Evolutionary conservation across 2,888 invertebrate genomes (phyloP).

Genomic region (Ischnura elegans): DNA sequence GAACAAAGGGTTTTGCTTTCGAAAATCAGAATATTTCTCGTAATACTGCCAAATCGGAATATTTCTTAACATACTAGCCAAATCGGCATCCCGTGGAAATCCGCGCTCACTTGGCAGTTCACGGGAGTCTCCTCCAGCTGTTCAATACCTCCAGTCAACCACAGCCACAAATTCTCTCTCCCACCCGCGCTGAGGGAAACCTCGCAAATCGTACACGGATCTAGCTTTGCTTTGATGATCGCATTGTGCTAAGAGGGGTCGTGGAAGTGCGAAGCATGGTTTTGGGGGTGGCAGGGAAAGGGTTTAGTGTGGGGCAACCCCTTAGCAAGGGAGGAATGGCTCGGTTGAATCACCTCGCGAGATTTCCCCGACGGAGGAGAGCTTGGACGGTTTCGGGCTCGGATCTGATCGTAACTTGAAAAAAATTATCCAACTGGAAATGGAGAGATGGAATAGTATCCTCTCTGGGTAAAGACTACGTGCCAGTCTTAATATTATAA

Average conservation of each 20-base stretch:
- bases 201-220: constrained; percentile 59
- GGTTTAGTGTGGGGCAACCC: not conserved
- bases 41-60: too few species aligned
- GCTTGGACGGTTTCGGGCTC: not conserved
- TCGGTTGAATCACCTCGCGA: not conserved
- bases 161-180: constrained; percentile 46
- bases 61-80: too few species aligned
- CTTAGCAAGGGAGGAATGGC: not conserved
- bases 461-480: too few species aligned
- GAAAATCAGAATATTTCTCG: too few species aligned
- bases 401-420: not conserved
- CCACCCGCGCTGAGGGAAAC: constrained; percentile 53
- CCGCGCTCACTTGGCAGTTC: too few species aligned
- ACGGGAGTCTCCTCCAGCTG: too few species aligned
- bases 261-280: not conserved
- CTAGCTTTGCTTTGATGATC: constrained; percentile 57
- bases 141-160: not conserved
- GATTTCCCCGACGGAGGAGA: not conserved
- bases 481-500: too few species aligned
- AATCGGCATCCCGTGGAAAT: too few species aligned
- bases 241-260: not conserved
- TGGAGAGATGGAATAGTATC: too few species aligned
- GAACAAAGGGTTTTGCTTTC: too few species aligned
- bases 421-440: too few species aligned
- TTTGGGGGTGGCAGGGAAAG: not conserved